A percentile compares a stretch with the other conserved stretches of the same genome.
These are phyloP conservation scores for Heliothis subflexa DNA, from an alignment of 1,140 invertebrate species.

Conservation along the genomic window DNA sequence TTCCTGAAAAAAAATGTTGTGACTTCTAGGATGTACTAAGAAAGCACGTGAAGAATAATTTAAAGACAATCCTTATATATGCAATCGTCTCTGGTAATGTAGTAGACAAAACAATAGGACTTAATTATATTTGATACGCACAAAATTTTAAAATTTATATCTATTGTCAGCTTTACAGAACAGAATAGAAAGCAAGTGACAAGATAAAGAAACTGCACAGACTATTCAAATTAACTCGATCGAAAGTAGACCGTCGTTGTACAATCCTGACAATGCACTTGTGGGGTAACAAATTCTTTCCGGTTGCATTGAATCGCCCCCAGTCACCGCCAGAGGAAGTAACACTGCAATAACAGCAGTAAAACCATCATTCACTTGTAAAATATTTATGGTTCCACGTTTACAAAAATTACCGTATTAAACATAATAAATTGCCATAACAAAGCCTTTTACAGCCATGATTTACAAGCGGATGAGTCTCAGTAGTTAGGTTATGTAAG, in stretches of 20 bases:
- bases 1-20: not conserved
- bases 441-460: constrained; percentile 52
- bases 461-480: constrained; percentile 48
- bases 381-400: constrained; percentile 63
- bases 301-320: constrained; percentile 57
- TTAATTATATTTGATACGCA: not conserved
- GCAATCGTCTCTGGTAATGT: too few species aligned
- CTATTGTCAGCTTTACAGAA: not conserved
- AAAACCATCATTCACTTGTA: constrained; percentile 60
- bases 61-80: too few species aligned
- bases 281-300: constrained; percentile 67
- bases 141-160: not conserved
- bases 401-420: constrained; percentile 55
- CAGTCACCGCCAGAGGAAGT: constrained; percentile 60
- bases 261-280: constrained; percentile 51
- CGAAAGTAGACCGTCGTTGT: constrained; percentile 42
- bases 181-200: constrained; percentile 24
- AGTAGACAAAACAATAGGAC: too few species aligned
- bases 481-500: constrained; percentile 31
- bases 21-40: not conserved
- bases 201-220: constrained; percentile 23
- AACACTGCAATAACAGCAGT: constrained; percentile 59
- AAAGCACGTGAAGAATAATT: not conserved
- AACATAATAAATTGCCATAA: constrained; percentile 60
- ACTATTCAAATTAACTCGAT: constrained; percentile 28